A percentile compares a stretch with the other conserved stretches of the same genome.
These are phyloP conservation scores for Drosophila cognata DNA, from an alignment of 2,888 invertebrate species.

Conservation along the genomic window DNA sequence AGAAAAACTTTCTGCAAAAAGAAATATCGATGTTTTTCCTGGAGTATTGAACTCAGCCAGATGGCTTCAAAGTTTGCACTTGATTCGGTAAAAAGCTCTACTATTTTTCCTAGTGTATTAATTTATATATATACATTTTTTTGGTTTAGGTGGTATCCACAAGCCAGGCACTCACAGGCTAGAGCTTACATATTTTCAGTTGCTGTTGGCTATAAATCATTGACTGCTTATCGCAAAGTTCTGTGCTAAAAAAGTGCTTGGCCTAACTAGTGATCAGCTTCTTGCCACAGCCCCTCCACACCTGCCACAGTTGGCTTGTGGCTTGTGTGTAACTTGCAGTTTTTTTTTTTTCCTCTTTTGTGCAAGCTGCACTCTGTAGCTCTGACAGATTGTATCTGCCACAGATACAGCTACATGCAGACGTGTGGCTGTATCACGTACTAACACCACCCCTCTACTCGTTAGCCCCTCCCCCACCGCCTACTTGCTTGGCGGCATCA, in stretches of 20 bases:
- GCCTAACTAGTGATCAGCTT: slow-evolving; percentile 14
- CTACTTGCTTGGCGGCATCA: slow-evolving; percentile 55
- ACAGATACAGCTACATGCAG: slow-evolving; percentile 50
- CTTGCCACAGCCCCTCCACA: not conserved
- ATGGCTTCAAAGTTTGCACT: not conserved
- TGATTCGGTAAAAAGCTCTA: not conserved
- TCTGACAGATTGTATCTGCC: slow-evolving; percentile 73
- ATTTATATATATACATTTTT: not conserved
- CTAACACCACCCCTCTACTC: not conserved
- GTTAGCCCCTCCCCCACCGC: slow-evolving; percentile 4
- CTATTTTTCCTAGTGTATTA: not conserved
- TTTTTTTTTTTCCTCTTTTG: slow-evolving; percentile 22
- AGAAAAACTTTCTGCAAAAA: not conserved
- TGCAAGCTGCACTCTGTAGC: slow-evolving; percentile 20
- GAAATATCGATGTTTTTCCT: not conserved
- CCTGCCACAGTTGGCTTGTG: slow-evolving; percentile 40
- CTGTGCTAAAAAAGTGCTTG: slow-evolving; percentile 27
- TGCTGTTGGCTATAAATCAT: slow-evolving; percentile 69
- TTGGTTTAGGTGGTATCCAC: not conserved
- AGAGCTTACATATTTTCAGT: not conserved
- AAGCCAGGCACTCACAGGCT: not conserved
- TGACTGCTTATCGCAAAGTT: slow-evolving; percentile 63
- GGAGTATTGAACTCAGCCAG: not conserved
- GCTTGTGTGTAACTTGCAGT: slow-evolving; percentile 52
- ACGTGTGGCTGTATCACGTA: slow-evolving; percentile 43